Evolutionary conservation across 2,113 vertebrate genomes (phyloP).

Genomic region (Lates calcarifer): DNA sequence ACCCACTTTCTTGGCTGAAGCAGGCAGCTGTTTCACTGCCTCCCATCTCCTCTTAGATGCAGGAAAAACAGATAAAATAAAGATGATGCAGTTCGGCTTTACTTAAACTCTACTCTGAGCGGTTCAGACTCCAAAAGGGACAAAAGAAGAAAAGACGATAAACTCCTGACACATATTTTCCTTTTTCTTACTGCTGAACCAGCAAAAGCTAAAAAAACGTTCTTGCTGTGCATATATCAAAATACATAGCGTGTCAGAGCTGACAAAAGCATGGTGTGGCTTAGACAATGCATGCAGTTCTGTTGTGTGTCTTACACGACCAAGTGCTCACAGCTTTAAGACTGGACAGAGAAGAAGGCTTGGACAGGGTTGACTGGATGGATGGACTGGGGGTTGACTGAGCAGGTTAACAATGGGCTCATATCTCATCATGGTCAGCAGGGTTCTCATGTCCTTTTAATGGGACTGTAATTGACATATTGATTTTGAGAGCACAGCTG

Average conservation of each 20-base stretch:
- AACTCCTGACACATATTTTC: neutral
- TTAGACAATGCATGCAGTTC: neutral
- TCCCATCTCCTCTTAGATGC: no score
- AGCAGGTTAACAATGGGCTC: neutral
- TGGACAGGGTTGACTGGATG: neutral
- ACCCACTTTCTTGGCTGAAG: neutral
- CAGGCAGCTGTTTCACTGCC: no score
- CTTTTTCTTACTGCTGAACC: neutral
- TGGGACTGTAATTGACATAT: slow-evolving; percentile 58
- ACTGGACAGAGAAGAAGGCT: neutral
- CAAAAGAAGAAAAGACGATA: neutral
- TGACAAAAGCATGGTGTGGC: neutral
- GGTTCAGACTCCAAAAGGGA: neutral
- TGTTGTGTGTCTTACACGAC: neutral
- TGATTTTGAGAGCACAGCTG: slow-evolving; percentile 45
- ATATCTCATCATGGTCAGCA: slow-evolving; percentile 53
- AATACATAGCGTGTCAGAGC: neutral
- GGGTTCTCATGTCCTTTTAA: slow-evolving; percentile 61
- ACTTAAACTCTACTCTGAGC: neutral
- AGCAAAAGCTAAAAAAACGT: neutral
- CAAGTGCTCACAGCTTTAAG: neutral
- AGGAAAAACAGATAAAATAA: neutral
- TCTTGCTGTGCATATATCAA: neutral
- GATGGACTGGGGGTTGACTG: neutral
- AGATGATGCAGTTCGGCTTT: neutral